Conservation (phyloP, 2,888 invertebrate species). For the Stratiomys singularior region DNA sequence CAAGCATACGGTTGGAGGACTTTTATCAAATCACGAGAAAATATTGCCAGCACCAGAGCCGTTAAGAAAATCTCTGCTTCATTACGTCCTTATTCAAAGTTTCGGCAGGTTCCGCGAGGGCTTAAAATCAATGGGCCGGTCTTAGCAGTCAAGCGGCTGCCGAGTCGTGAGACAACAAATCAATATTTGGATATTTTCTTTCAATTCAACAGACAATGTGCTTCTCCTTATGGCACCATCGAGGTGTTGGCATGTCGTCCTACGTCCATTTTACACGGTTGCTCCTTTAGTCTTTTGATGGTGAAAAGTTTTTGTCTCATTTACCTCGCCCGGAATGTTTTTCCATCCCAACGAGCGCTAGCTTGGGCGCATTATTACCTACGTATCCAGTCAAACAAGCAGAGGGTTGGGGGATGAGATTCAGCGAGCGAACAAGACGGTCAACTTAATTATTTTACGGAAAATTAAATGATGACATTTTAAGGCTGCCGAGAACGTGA, state of each 20-base stretch:
- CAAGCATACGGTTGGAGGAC: background rate
- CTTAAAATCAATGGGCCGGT: conserved; percentile 41
- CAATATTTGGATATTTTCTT: conserved; percentile 46
- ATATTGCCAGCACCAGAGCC: background rate
- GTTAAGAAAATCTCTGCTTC: conserved; percentile 16
- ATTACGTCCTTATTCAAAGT: background rate
- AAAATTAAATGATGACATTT: conserved; percentile 67
- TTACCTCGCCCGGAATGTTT: background rate
- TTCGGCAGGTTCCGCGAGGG: background rate
- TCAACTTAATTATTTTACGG: conserved; percentile 65
- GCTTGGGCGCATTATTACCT: background rate
- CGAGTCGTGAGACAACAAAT: conserved; percentile 25
- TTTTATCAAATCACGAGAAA: conserved; percentile 12
- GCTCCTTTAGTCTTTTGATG: background rate
- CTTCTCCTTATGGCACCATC: background rate
- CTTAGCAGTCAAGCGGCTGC: background rate
- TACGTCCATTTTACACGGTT: background rate
- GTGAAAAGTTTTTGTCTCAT: conserved; percentile 6
- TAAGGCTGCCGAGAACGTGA: conserved; percentile 55
- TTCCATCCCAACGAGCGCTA: background rate
- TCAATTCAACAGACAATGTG: conserved; percentile 31
- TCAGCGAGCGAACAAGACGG: conserved; percentile 16
- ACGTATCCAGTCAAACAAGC: background rate
- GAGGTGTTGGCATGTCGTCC: background rate
- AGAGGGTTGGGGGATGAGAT: too few species aligned